These are phyloP conservation scores for Scortum barcoo DNA, from an alignment of 2,113 vertebrate species.

Conservation along the genomic window DNA sequence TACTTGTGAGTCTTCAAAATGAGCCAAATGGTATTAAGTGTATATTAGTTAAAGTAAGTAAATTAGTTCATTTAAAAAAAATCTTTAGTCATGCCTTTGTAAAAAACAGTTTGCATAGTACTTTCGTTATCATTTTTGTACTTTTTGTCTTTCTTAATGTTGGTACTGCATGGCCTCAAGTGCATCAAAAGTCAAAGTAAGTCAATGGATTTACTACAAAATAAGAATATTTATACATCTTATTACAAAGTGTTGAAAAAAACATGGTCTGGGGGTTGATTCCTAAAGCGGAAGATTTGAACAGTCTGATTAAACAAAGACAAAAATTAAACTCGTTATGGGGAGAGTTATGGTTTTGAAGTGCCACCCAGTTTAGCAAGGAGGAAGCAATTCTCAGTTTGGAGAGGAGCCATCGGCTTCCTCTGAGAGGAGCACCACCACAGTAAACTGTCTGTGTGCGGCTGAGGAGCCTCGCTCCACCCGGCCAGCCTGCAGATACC, in stretches of 20 bases:
- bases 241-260: not conserved
- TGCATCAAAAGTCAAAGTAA: not conserved
- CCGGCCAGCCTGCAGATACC: conserved; percentile 84
- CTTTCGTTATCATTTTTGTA: not conserved
- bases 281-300: not conserved
- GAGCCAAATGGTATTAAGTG: not conserved
- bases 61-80: not conserved
- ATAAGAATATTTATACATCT: not conserved
- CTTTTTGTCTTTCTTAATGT: not conserved
- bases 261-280: not conserved
- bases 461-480: conserved; percentile 37
- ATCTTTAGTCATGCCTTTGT: not conserved
- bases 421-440: conserved; percentile 30
- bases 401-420: conserved; percentile 55
- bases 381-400: conserved; percentile 56
- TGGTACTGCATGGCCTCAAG: not conserved
- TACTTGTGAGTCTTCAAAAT: not conserved
- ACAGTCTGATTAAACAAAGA: not conserved
- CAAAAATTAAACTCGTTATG: not conserved
- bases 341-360: not conserved
- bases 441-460: conserved; percentile 13
- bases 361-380: not conserved
- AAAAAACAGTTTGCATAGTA: not conserved
- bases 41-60: not conserved
- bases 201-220: not conserved